A percentile compares a stretch with the other conserved stretches of the same genome.
Conservation (phyloP, 2,797 vertebrate genomes). For the Bradypodion pumilum region DNA sequence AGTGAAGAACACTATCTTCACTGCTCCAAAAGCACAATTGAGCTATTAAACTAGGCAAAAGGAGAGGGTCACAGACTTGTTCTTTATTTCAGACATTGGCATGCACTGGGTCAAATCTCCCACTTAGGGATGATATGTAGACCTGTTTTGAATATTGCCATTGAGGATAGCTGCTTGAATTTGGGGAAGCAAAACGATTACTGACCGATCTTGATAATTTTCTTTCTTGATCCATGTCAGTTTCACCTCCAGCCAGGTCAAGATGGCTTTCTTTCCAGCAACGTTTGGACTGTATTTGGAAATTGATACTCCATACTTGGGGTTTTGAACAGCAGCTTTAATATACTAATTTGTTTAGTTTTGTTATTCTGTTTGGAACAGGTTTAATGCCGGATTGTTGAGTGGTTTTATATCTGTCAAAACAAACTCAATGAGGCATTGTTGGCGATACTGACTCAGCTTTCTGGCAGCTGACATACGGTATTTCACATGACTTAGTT, state of each 20-base stretch:
- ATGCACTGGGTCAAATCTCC: not conserved
- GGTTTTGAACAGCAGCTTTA: not conserved
- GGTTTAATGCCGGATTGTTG: not conserved
- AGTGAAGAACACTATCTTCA: not conserved
- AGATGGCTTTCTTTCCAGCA: not conserved
- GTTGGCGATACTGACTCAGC: not conserved
- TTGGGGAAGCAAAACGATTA: not conserved
- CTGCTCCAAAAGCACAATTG: not conserved
- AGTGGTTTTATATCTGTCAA: not conserved
- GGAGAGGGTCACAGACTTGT: not conserved
- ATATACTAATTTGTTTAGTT: not conserved
- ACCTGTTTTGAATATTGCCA: not conserved
- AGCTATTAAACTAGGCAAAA: not conserved
- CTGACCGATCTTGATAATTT: not conserved
- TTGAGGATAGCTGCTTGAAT: not conserved
- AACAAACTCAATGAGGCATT: slow-evolving; percentile 1
- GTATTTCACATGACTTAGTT: not conserved
- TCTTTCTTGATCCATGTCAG: not conserved
- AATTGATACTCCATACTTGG: not conserved
- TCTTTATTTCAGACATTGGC: not conserved
- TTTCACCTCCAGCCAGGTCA: not conserved
- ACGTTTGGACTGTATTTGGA: not conserved
- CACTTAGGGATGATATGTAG: not conserved
- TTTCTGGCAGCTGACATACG: slow-evolving; percentile 5
- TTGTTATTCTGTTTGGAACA: not conserved